Evolutionary conservation across 1,140 invertebrate genomes (phyloP).

Genomic region (Tribolium madens): DNA sequence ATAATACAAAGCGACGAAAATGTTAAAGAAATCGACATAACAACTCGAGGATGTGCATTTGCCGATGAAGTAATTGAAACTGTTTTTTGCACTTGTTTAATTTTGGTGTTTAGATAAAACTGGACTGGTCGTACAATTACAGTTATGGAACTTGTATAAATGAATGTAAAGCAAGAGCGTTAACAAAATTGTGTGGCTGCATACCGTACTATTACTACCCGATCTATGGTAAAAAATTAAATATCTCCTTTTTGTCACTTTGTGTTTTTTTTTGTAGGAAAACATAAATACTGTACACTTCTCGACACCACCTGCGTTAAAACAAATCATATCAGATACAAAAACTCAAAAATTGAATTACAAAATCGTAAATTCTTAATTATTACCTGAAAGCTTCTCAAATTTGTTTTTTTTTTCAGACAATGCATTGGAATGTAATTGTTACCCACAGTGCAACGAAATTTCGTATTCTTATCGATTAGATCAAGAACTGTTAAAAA

Average conservation of each 20-base stretch:
- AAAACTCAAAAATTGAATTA: neutral
- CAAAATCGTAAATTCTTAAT: no score
- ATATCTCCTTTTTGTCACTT: neutral
- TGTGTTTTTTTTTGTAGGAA: slow-evolving; percentile 23
- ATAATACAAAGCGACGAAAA: slow-evolving; percentile 26
- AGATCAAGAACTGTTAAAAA: slow-evolving; percentile 26
- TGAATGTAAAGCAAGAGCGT: slow-evolving; percentile 35
- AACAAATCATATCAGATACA: slow-evolving; percentile 28
- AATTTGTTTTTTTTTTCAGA: no score
- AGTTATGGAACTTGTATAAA: slow-evolving; percentile 46
- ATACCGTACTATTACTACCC: slow-evolving; percentile 46
- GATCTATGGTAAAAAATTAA: slow-evolving; percentile 21
- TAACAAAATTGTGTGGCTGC: slow-evolving; percentile 40
- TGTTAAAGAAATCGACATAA: slow-evolving; percentile 15
- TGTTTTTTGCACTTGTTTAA: neutral
- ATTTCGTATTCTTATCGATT: slow-evolving; percentile 27
- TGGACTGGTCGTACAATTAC: slow-evolving; percentile 40
- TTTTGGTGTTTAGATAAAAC: slow-evolving; percentile 29
- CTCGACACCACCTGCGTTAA: slow-evolving; percentile 42
- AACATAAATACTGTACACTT: slow-evolving; percentile 41
- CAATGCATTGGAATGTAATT: slow-evolving; percentile 31
- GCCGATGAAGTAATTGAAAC: slow-evolving; percentile 42
- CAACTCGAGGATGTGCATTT: slow-evolving; percentile 40
- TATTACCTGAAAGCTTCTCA: no score
- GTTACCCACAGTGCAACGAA: slow-evolving; percentile 35